These are phyloP conservation scores for Nycteola revayana DNA, from an alignment of 2,888 invertebrate genomes.

Conservation along the genomic window DNA sequence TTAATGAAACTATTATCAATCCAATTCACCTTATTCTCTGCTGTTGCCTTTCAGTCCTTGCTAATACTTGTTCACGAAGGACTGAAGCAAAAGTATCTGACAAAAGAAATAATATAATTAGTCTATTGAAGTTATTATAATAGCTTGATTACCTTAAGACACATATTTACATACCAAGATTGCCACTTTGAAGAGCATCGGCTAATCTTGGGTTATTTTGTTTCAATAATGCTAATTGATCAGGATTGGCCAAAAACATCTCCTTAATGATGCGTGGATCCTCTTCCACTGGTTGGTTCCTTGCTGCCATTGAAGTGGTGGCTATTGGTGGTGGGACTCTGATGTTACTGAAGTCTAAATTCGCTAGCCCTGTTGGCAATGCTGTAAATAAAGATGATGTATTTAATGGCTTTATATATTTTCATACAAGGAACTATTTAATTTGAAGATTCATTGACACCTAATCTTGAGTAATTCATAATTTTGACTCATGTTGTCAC, in stretches of 20 bases:
- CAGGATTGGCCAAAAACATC: constrained; percentile 94
- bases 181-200: constrained; percentile 93
- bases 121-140: neutral
- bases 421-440: constrained; percentile 20
- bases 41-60: constrained; percentile 90
- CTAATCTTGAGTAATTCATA: constrained; percentile 4
- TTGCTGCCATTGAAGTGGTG: constrained; percentile 60
- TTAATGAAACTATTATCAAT: constrained; percentile 6
- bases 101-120: constrained; percentile 27
- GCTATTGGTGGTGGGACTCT: constrained; percentile 87
- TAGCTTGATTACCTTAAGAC: constrained; percentile 1
- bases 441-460: constrained; percentile 18
- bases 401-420: constrained; percentile 26
- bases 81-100: constrained; percentile 90
- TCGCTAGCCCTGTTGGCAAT: constrained; percentile 75
- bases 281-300: constrained; percentile 83
- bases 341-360: constrained; percentile 93
- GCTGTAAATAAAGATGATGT: constrained; percentile 49
- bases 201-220: constrained; percentile 97
- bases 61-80: constrained; percentile 90
- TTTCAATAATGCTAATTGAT: constrained; percentile 93
- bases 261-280: constrained; percentile 93
- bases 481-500: neutral
- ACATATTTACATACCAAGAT: constrained; percentile 82
- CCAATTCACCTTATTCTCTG: constrained; percentile 83